Conservation (phyloP, 1,140 invertebrate genomes). For the Euglossa dilemma region DNA sequence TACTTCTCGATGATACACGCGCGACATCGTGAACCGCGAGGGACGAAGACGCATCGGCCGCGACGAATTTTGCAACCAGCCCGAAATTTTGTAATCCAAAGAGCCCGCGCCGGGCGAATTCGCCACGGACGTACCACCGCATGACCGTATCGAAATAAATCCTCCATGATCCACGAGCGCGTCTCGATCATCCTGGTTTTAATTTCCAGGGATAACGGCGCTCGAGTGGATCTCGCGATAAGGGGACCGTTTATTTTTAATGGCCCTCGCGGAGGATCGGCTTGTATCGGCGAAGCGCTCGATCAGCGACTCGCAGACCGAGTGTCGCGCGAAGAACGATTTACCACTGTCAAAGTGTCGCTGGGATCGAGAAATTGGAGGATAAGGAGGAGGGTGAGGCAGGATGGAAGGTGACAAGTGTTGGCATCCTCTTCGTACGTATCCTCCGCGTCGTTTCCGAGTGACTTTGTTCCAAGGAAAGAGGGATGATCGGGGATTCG, state of each 20-base stretch:
- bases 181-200: neutral
- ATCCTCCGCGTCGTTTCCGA: neutral
- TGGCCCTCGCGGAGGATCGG: neutral
- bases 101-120: neutral
- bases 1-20: neutral
- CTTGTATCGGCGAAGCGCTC: neutral
- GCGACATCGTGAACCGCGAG: neutral
- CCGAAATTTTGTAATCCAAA: constrained; percentile 5
- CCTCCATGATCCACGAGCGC: neutral
- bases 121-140: neutral
- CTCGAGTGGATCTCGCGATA: neutral
- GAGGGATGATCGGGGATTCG: neutral
- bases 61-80: neutral
- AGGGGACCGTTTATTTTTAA: neutral
- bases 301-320: constrained; percentile 1
- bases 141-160: neutral
- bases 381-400: neutral
- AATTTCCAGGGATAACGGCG: neutral
- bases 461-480: constrained; percentile 1
- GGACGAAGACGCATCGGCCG: neutral
- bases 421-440: constrained; percentile 1
- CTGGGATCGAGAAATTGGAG: constrained; percentile 26
- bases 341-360: constrained; percentile 17
- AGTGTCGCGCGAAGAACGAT: constrained; percentile 5
- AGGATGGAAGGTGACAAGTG: neutral